phyloP scores from a whole-genome alignment of 2,113 vertebrate species.

The Otocyon megalotis region DNA sequence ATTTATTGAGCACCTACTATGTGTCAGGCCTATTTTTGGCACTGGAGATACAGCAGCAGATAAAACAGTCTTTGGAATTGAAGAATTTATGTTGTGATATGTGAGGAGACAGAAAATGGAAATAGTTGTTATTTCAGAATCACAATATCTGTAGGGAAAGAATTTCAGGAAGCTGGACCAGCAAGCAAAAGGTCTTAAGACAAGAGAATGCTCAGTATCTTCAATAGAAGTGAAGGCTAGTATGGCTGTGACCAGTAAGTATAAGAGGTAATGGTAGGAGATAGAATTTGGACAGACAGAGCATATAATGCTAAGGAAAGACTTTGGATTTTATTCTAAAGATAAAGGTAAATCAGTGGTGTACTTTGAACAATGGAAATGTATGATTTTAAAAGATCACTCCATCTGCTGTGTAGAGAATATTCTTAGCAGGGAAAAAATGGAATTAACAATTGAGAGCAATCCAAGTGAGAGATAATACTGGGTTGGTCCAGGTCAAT shows the following conservation, averaged over 20 bases:
- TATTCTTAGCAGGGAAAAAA: not conserved
- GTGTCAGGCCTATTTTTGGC: not conserved
- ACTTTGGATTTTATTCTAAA: not conserved
- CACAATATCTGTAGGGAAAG: not conserved
- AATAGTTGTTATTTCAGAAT: not conserved
- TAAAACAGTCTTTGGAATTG: not conserved
- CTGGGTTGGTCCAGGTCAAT: not conserved
- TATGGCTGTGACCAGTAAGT: not conserved
- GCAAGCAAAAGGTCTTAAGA: not conserved
- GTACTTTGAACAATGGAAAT: not conserved
- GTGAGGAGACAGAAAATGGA: not conserved
- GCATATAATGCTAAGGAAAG: not conserved
- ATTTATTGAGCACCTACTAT: not conserved
- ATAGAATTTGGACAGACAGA: not conserved
- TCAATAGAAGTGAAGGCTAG: not conserved
- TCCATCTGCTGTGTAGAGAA: not conserved
- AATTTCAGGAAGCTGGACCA: not conserved
- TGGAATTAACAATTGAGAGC: not conserved
- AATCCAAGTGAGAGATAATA: not conserved
- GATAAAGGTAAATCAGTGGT: not conserved
- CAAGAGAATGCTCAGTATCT: not conserved
- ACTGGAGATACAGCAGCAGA: not conserved
- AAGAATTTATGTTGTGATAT: not conserved
- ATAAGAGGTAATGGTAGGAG: too few species aligned
- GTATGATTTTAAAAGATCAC: not conserved